phyloP scores from a whole-genome alignment of 2,113 vertebrate genomes.

The Suricata suricatta region DNA sequence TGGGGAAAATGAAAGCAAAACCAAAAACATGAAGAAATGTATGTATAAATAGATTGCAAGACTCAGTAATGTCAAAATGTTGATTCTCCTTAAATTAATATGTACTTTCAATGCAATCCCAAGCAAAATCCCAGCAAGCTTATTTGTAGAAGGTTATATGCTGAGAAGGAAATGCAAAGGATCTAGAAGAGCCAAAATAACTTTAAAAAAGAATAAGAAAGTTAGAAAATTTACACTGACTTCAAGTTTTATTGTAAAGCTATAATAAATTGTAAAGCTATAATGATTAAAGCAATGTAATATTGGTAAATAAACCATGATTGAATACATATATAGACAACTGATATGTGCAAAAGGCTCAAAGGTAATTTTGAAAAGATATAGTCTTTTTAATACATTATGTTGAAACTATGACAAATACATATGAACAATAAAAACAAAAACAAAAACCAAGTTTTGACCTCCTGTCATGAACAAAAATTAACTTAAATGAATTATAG shows the following conservation, averaged over 20 bases:
- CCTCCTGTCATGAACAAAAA: not conserved
- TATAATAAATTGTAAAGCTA: not conserved
- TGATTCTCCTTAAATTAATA: not conserved
- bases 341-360: not conserved
- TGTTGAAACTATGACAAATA: not conserved
- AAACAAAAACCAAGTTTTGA: not conserved
- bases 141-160: not conserved
- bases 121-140: not conserved
- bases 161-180: not conserved
- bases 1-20: not conserved
- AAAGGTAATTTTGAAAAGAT: not conserved
- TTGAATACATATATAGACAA: not conserved
- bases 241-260: not conserved
- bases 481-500: not conserved
- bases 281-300: not conserved
- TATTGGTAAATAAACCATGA: not conserved
- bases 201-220: not conserved
- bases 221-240: not conserved
- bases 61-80: not conserved
- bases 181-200: not conserved
- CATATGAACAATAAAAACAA: not conserved
- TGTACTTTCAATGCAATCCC: not conserved
- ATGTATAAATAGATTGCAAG: not conserved
- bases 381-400: not conserved
- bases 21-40: not conserved